Base-by-base conservation (phyloP, 2,113 vertebrate genomes). In the Solenodon paradoxus region DNA sequence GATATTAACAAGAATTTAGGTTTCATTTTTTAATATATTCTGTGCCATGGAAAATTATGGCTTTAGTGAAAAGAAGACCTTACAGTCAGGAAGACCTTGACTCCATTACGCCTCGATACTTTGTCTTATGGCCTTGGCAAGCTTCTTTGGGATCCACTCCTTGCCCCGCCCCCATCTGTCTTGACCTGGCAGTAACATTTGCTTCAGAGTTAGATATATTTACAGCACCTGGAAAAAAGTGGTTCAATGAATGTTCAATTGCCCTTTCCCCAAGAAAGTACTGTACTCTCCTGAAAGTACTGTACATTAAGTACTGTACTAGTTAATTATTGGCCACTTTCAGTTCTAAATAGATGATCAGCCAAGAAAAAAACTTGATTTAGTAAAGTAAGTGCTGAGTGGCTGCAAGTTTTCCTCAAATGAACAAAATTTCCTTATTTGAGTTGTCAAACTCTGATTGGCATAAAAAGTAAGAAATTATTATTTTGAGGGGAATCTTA, bases 351-450 rank as follows among this genome's bases (percentile, higher is more conserved):
- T 30, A 75, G 49, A 83, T 72, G 63, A 47, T 49, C 32, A 80
- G 47, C 40, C 51, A 75, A n/a, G 87, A 57, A 88, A 88, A n/a
- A 93, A 32, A 79, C 35, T 45, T 83, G 24, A 74, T 40, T 63
- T 82, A 78, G 49, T 40, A 28, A 86, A 59, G 66, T 89, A 92
- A 88, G 78, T 64, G 30, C 69, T 53, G 84, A 79, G 20, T 45
- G 45, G 61, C 22, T 85, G 15, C 64, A 59, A 84, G 42, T 16
- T 92, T 94, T 88, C 35, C 26, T 55, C 9, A 68, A 61, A 71
- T 77, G 90, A 95, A 64, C 19, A 90, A 79, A n/a, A 88, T 47
- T 85, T 51, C 71, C 64, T 47, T n/a, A n/a, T n/a, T n/a, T n/a
- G n/a, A n/a, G n/a, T n/a, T n/a, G n/a, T n/a, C n/a, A n/a, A n/a